Evolutionary conservation across 2,797 vertebrate species (phyloP), one percentile per base, ranked within the genome.

Genomic region (Cirrhinus mrigala): DNA sequence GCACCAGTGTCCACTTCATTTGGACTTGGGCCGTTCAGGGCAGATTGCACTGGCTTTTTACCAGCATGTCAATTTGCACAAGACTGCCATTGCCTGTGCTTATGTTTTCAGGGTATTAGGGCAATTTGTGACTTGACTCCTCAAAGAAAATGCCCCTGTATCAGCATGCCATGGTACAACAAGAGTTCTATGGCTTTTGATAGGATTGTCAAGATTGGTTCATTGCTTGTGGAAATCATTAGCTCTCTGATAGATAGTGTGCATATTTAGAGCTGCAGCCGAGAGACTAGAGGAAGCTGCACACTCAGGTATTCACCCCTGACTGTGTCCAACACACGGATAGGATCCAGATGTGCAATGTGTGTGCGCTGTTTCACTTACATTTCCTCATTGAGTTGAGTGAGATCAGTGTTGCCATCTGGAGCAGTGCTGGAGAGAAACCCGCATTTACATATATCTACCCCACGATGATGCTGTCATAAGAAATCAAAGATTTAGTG

Each of bases 281-380:
- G 11, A 88, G 66, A 29, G 76, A 76, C 79, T 52, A 85, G 86
- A 85, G 79, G 64, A 91, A 88, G 81, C 89, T 75, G 68, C 82
- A 58, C 68, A 73, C 82, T 89, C 90, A 92, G 90, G 90, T 92
- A 92, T 93, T 91, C 89, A 90, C 90, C 91, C 87, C 88, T 89
- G 92, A 88, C 87, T 77, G 88, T 82, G 62, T 77, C 85, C 90
- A 79, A 77, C 71, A 77, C 73, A 54, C 24, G 85, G 91, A 94
- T 92, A 89, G 91, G 87, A 92, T 93, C 91, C 93, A 94, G 91
- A 94, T 94, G 92, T 93, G 83, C 33, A 64, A 33, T 64, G 58
- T 79, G 77, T 80, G 22, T 46, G 60, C 68, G 29, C 68, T 70
- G 24, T 73, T 73, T 46, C 10, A 52, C 20, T 79, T 48, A 86